Evolutionary conservation across 2,797 vertebrate genomes (phyloP), one percentile per base, ranked within the genome.

Genomic region (Scolopax rusticola): DNA sequence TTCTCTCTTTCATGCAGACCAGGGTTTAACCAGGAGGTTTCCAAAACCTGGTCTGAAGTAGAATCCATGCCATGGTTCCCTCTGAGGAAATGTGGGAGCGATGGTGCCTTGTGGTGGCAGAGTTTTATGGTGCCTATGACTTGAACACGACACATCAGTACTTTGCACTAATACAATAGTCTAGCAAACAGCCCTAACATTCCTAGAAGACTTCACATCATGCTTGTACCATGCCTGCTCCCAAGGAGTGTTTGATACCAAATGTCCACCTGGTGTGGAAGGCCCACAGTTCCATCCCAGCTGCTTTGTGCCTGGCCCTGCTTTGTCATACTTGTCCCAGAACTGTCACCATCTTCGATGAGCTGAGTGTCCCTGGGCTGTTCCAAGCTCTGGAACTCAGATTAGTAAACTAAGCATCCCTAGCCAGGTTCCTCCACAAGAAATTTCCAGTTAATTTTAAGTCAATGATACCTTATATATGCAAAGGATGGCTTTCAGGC

Each of bases 41-140:
- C 32, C 41, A 75, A 83, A 89, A n/a, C 15, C 9, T 85, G 18
- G 1, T 56, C 47, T 75, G 40, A 84, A 33, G 7, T 69, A 12
- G 17, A 30, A 4, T 15, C 28, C 82, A 28, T 40, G 21, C n/a
- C 11, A 9, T 40, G 19, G 5, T 7, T 92, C 10, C 24, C 36
- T 40, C 10, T 50, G 30, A 87, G 24, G 33, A 53, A 53, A 57
- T 1, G 4, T 0, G 1, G 32, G n/a, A 84, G 8, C 0, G 0
- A 33, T 16, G 10, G 10, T 59, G 63, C 15, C 14, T 27, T 8
- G 0, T 2, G 2, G 12, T 57, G n/a, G 10, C n/a, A 81, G 53
- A 79, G 15, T 54, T 87, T 53, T 15, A 9, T 4, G 1, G 19
- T 50, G 7, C 11, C 25, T 78, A 2, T 36, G 38, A 30, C 17